These are phyloP conservation scores for Nyctalus aviator DNA, from an alignment of 2,797 vertebrate species.

Conservation along the genomic window DNA sequence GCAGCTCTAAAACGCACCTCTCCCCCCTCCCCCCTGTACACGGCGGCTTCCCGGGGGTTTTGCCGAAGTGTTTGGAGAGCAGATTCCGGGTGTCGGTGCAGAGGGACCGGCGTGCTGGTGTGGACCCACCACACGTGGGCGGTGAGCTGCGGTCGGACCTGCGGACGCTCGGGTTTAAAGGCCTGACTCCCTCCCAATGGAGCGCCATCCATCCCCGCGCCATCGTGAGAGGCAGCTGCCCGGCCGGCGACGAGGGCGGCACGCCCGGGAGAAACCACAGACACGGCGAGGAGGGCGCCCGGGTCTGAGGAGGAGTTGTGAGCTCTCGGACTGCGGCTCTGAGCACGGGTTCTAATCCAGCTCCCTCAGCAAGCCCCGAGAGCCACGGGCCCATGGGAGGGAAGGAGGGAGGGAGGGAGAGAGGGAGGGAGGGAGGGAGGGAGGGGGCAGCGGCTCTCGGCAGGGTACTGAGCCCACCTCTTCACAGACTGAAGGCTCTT, in stretches of 20 bases:
- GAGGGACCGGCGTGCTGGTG: rapidly evolving
- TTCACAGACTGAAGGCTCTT: too few relatives aligned
- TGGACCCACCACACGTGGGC: not conserved
- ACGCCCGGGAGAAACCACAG: not conserved
- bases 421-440: too few relatives aligned
- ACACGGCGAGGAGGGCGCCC: rapidly evolving
- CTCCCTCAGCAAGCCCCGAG: not conserved
- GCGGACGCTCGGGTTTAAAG: not conserved
- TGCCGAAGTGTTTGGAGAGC: not conserved
- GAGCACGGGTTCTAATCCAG: not conserved
- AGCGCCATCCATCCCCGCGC: too few relatives aligned
- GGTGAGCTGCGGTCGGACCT: rapidly evolving
- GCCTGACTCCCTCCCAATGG: too few relatives aligned
- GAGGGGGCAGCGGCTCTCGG: not conserved
- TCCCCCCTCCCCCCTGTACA: too few relatives aligned
- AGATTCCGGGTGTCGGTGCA: rapidly evolving
- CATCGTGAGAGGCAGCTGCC: not conserved
- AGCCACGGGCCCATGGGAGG: rapidly evolving
- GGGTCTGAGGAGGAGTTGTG: not conserved
- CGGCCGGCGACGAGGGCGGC: rapidly evolving
- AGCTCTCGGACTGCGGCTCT: not conserved
- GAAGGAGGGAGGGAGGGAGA: too few relatives aligned
- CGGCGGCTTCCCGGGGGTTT: too few relatives aligned
- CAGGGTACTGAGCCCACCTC: not conserved
- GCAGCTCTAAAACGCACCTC: too few relatives aligned